Conservation (phyloP, 2,888 invertebrate species). For the Taphrorychus bicolor region DNA sequence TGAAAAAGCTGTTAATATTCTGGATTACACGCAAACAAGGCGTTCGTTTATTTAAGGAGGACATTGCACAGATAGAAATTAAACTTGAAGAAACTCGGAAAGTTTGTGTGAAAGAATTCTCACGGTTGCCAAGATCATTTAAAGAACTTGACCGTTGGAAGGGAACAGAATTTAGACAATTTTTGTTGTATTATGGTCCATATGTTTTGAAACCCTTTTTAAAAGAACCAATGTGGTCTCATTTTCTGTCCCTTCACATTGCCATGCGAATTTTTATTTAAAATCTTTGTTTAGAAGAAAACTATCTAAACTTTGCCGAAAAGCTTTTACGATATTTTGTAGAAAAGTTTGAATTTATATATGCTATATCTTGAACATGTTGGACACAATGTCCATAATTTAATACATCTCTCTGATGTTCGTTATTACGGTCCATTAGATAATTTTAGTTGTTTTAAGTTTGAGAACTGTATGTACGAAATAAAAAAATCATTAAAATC, state of each 20-base stretch:
- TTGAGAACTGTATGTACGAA: slow-evolving; percentile 16
- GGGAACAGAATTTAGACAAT: slow-evolving; percentile 41
- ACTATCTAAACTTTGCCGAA: not conserved
- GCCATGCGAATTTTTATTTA: slow-evolving; percentile 8
- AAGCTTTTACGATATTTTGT: slow-evolving; percentile 8
- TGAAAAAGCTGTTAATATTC: slow-evolving; percentile 27
- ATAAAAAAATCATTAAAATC: slow-evolving; percentile 11
- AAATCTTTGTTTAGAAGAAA: not conserved
- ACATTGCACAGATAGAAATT: not conserved
- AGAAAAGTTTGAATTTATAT: not conserved
- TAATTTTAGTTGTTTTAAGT: slow-evolving; percentile 12
- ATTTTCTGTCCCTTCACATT: slow-evolving; percentile 14
- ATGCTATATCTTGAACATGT: slow-evolving; percentile 13
- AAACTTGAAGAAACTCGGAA: slow-evolving; percentile 23
- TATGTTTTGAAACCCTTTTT: slow-evolving; percentile 10
- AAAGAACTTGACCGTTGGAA: slow-evolving; percentile 35
- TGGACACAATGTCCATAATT: slow-evolving; percentile 5
- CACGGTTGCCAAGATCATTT: slow-evolving; percentile 26
- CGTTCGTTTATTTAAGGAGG: slow-evolving; percentile 12
- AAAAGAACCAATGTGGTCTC: not conserved
- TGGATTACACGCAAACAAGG: slow-evolving; percentile 8
- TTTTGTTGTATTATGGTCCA: slow-evolving; percentile 41
- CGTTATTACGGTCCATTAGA: slow-evolving; percentile 4
- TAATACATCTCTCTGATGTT: slow-evolving; percentile 15
- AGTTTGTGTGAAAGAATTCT: slow-evolving; percentile 12